phyloP scores from a whole-genome alignment of 2,113 vertebrate genomes.

The Uria aalge region DNA sequence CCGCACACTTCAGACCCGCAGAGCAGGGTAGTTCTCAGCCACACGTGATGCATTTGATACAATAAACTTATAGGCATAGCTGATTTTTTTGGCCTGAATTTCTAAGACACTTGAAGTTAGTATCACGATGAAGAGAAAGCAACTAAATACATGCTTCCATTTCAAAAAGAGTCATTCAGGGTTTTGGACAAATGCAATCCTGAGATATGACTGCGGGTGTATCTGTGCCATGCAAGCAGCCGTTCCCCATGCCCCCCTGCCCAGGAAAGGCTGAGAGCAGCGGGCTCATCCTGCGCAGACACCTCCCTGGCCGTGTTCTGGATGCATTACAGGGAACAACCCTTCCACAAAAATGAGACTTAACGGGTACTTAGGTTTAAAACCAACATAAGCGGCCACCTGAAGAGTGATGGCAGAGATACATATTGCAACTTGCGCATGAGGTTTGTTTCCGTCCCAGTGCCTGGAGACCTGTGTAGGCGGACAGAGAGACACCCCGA shows the following conservation, averaged over 20 bases:
- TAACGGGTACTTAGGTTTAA: not conserved
- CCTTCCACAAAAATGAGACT: not conserved
- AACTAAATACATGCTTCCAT: not conserved
- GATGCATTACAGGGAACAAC: not conserved
- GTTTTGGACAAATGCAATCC: not conserved
- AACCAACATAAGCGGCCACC: not conserved
- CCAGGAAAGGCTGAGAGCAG: not conserved
- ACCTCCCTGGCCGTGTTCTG: not conserved
- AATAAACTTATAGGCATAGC: not conserved
- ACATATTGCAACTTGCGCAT: fast-evolving
- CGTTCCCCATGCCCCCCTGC: not conserved
- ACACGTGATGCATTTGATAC: fast-evolving
- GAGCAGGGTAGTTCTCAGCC: not conserved
- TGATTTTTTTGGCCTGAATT: not conserved
- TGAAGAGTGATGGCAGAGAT: not conserved
- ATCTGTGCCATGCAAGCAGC: not conserved
- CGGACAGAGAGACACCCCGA: not conserved
- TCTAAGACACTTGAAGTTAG: not conserved
- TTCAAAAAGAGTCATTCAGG: not conserved
- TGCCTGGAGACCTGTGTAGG: not conserved
- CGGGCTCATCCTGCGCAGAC: not conserved
- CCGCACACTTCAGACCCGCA: not conserved
- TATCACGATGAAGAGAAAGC: not conserved
- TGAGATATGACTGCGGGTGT: not conserved
- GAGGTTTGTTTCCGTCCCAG: not conserved